Percentiles rank a stretch among this genome's conserved stretches.
These are phyloP conservation scores for Macroteleia sp. DNA, from an alignment of 2,888 invertebrate species.

Conservation along the genomic window DNA sequence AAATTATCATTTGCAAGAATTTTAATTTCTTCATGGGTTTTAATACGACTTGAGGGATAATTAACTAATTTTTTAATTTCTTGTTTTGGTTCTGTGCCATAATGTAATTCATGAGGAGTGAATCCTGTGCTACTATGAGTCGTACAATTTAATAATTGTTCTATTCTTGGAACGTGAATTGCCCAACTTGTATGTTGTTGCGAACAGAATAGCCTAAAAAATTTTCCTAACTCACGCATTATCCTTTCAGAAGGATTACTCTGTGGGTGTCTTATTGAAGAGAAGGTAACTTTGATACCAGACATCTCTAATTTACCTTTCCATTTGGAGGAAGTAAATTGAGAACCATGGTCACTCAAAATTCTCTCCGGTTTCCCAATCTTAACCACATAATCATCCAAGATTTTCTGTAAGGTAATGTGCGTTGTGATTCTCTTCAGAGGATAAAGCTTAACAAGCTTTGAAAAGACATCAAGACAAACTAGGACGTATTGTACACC, in stretches of 20 bases:
- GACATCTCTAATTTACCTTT: not conserved
- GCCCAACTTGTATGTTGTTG: not conserved
- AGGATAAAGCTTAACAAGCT: not conserved
- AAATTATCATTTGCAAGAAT: not conserved
- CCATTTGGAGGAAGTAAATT: not conserved
- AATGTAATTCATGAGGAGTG: not conserved
- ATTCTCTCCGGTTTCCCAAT: not conserved
- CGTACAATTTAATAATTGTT: not conserved
- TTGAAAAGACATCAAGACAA: constrained; percentile 24
- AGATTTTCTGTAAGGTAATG: not conserved
- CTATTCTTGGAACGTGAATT: not conserved
- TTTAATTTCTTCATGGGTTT: not conserved
- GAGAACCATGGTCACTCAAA: not conserved
- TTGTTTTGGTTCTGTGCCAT: not conserved
- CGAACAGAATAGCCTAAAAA: not conserved
- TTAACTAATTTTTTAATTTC: not conserved
- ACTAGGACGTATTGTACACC: constrained; percentile 34
- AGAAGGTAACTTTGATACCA: not conserved
- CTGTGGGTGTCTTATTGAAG: not conserved
- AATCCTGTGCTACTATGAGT: not conserved
- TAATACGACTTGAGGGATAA: not conserved
- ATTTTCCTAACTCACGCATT: not conserved
- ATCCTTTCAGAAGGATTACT: not conserved
- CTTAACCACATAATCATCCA: not conserved
- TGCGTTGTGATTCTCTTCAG: not conserved